phyloP scores from a whole-genome alignment of 1,140 invertebrate genomes.

The Trichonephila inaurata region DNA sequence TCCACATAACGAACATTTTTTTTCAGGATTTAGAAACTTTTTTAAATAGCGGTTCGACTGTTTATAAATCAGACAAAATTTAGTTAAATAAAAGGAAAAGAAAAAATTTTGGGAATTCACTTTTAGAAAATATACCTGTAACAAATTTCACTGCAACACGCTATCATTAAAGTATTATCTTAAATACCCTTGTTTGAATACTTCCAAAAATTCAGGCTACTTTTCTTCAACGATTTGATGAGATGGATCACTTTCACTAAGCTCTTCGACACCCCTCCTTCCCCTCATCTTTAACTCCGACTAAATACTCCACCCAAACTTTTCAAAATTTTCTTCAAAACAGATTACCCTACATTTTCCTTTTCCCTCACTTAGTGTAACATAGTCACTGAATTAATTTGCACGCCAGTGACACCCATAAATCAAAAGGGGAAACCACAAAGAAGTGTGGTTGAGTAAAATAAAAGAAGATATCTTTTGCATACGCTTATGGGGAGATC shows the following conservation, averaged over 20 bases:
- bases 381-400: conserved; percentile 42
- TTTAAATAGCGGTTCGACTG: too few species aligned
- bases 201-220: too few species aligned
- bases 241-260: neutral
- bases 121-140: too few species aligned
- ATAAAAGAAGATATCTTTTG: conserved; percentile 11
- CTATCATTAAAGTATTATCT: too few species aligned
- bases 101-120: too few species aligned
- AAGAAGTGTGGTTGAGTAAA: conserved; percentile 13
- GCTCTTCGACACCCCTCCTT: too few species aligned
- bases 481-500: neutral
- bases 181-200: too few species aligned
- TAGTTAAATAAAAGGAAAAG: too few species aligned
- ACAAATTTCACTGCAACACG: too few species aligned
- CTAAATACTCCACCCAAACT: neutral
- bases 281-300: neutral
- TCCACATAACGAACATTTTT: too few species aligned
- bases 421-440: conserved; percentile 58
- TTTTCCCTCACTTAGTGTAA: neutral
- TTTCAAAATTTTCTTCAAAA: conserved; percentile 36
- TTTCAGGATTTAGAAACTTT: too few species aligned
- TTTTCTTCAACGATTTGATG: neutral
- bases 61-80: too few species aligned
- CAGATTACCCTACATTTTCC: conserved; percentile 58
- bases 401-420: conserved; percentile 18